phyloP scores from a whole-genome alignment of 2,888 invertebrate genomes.

The Abrostola triplasia region DNA sequence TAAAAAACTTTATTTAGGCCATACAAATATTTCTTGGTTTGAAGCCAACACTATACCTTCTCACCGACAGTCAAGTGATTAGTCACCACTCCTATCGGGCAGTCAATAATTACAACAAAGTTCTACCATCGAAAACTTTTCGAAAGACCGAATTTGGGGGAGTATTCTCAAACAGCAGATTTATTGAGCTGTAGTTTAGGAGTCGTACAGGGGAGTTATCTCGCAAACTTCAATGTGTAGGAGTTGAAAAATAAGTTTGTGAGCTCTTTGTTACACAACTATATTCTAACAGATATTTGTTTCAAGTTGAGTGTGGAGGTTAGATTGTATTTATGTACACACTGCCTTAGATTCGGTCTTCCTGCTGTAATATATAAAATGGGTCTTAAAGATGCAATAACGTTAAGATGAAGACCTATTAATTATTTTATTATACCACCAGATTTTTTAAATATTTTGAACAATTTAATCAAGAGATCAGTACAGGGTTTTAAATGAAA shows the following conservation, averaged over 20 bases:
- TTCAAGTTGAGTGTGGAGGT: not conserved
- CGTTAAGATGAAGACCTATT: no score
- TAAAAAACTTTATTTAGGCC: not conserved
- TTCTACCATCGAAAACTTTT: constrained; percentile 8
- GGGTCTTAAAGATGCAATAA: no score
- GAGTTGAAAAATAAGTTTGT: constrained; percentile 19
- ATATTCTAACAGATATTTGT: constrained; percentile 24
- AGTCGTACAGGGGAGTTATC: constrained; percentile 38
- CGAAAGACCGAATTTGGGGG: constrained; percentile 20
- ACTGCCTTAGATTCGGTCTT: no score
- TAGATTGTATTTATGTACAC: no score
- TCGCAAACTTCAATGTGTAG: constrained; percentile 27
- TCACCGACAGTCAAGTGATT: constrained; percentile 1
- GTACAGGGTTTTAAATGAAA: no score
- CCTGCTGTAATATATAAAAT: no score
- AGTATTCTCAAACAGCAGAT: constrained; percentile 24
- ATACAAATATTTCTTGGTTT: not conserved
- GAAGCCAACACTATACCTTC: not conserved
- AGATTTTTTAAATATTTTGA: no score
- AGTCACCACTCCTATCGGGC: not conserved
- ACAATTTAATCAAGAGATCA: no score
- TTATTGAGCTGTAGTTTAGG: constrained; percentile 35
- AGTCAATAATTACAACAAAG: not conserved
- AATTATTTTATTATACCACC: no score
- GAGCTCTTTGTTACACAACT: constrained; percentile 24